Percentiles rank a stretch among this genome's conserved stretches.
Evolutionary conservation across 2,888 invertebrate species (phyloP).

Genomic region (Synanthedon formicaeformis): DNA sequence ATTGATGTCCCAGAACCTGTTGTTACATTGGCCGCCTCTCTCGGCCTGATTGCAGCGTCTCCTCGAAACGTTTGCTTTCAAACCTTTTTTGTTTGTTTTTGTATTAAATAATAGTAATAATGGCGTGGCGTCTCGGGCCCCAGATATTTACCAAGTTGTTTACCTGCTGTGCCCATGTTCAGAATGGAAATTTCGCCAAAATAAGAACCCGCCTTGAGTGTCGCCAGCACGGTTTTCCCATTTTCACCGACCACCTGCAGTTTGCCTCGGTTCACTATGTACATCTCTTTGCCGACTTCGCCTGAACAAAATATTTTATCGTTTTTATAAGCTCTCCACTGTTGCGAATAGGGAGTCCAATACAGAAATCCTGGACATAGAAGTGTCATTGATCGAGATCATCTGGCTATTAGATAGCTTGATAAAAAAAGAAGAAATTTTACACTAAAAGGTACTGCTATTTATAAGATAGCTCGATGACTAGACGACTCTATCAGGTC

Average conservation of each 20-base stretch:
- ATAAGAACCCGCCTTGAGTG: slow-evolving; percentile 98
- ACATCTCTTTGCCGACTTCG: slow-evolving; percentile 99
- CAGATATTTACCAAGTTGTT: slow-evolving; percentile 94
- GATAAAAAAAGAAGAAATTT: too few relatives aligned
- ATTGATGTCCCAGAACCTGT: slow-evolving; percentile 66
- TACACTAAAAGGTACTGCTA: too few relatives aligned
- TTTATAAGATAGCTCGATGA: too few relatives aligned
- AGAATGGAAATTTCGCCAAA: slow-evolving; percentile 99
- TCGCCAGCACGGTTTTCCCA: slow-evolving; percentile 95
- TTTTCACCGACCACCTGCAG: slow-evolving; percentile 96
- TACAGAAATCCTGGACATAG: too few relatives aligned
- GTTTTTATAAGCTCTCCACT: neutral
- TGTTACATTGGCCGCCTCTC: slow-evolving; percentile 60
- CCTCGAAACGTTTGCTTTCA: slow-evolving; percentile 64
- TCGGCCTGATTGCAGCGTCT: slow-evolving; percentile 70
- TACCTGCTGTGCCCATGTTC: slow-evolving; percentile 99
- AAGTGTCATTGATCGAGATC: neutral
- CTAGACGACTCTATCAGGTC: too few relatives aligned
- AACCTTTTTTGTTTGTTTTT: slow-evolving; percentile 33
- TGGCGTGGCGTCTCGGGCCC: slow-evolving; percentile 72
- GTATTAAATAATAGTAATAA: slow-evolving; percentile 51
- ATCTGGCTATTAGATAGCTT: neutral
- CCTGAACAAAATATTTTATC: slow-evolving; percentile 72
- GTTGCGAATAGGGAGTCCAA: neutral
- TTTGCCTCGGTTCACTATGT: slow-evolving; percentile 97